phyloP scores from a whole-genome alignment of 1,140 invertebrate species.

The Drosophila arawakana region DNA sequence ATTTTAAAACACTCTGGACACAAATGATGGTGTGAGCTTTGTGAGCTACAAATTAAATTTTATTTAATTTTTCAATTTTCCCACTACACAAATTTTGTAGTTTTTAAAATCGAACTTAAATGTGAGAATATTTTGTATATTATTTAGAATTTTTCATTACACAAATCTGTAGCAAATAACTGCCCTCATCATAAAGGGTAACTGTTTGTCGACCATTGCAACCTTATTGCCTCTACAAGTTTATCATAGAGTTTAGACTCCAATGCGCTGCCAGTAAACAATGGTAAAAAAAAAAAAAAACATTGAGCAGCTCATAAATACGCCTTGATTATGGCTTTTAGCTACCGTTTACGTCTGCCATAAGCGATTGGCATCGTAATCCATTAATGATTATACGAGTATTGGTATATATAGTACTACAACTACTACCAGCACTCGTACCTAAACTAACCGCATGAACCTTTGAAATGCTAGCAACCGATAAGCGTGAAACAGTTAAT shows the following conservation, averaged over 20 bases:
- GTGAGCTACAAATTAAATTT: too few relatives aligned
- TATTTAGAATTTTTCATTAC: too few relatives aligned
- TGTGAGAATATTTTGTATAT: too few relatives aligned
- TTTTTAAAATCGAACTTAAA: too few relatives aligned
- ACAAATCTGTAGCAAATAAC: neutral
- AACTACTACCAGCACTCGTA: conserved; percentile 13
- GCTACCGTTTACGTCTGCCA: conserved; percentile 62
- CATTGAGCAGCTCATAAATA: conserved; percentile 65
- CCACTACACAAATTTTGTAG: too few relatives aligned
- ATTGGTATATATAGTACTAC: conserved; percentile 16
- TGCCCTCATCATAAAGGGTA: neutral
- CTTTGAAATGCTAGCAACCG: conserved; percentile 32
- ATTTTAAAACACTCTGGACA: too few relatives aligned
- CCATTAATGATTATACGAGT: conserved; percentile 67
- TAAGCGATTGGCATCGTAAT: conserved; percentile 72
- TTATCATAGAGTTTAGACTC: conserved; percentile 23
- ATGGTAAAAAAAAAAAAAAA: conserved; percentile 8
- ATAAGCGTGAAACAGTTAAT: conserved; percentile 38
- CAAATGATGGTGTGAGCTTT: too few relatives aligned
- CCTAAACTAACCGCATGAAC: conserved; percentile 22
- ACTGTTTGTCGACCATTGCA: neutral
- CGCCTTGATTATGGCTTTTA: conserved; percentile 74
- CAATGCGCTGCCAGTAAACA: conserved; percentile 30
- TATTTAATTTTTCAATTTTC: too few relatives aligned
- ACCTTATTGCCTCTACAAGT: neutral